These are phyloP conservation scores for Epirrita christyi DNA, from an alignment of 2,888 invertebrate species.

Conservation along the genomic window DNA sequence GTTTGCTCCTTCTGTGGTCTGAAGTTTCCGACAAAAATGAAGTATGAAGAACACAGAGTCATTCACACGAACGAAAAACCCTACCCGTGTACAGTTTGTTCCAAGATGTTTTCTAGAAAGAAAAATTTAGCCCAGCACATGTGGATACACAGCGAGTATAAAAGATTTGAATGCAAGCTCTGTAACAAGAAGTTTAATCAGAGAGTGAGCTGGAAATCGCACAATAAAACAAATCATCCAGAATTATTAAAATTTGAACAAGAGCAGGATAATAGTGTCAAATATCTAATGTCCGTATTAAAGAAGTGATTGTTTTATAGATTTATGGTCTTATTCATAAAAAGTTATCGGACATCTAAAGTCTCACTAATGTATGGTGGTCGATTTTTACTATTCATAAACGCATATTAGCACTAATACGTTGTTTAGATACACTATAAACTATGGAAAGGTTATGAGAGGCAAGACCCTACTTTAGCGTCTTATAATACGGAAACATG, in stretches of 20 bases:
- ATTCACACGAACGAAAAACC: conserved; percentile 81
- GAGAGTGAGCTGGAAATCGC: conserved; percentile 71
- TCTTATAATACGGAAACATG: too few relatives aligned
- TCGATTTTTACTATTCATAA: too few relatives aligned
- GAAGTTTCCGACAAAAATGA: conserved; percentile 66
- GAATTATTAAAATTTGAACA: conserved; percentile 57
- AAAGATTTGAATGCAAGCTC: conserved; percentile 67
- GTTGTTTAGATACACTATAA: too few relatives aligned
- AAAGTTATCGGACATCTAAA: too few relatives aligned
- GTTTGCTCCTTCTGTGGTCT: conserved; percentile 69
- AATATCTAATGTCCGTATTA: conserved; percentile 58
- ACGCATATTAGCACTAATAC: too few relatives aligned
- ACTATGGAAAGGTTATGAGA: too few relatives aligned
- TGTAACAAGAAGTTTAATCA: conserved; percentile 77
- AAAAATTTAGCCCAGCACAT: conserved; percentile 73
- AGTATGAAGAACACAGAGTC: conserved; percentile 73
- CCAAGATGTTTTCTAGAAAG: conserved; percentile 71
- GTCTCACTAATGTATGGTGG: too few relatives aligned
- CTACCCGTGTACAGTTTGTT: conserved; percentile 78
- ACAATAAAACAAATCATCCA: conserved; percentile 74
- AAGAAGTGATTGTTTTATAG: conserved; percentile 17
- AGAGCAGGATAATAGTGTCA: conserved; percentile 58
- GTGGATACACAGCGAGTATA: conserved; percentile 75
- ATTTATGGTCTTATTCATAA: too few relatives aligned
- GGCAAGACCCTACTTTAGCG: too few relatives aligned